Evolutionary conservation across 23 tunicate species (phyloP).

Genomic region (Ciona savignyi): DNA sequence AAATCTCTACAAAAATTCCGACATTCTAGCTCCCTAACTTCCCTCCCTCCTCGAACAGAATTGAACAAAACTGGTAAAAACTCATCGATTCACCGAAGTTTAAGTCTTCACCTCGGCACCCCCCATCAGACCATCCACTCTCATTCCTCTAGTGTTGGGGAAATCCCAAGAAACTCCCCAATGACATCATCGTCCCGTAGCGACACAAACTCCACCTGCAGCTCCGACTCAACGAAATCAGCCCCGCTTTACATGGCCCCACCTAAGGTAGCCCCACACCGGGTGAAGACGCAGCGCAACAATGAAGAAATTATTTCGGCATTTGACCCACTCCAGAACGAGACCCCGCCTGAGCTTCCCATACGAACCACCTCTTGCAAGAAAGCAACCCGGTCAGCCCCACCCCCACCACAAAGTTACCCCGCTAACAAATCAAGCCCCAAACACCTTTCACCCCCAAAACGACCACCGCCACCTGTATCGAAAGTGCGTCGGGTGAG

Average conservation of each 20-base stretch:
- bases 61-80: too few relatives aligned
- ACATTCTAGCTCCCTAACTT: too few relatives aligned
- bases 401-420: conserved; percentile 19
- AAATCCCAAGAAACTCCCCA: too few relatives aligned
- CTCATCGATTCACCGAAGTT: too few relatives aligned
- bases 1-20: too few relatives aligned
- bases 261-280: background rate
- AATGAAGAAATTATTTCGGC: background rate
- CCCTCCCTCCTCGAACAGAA: too few relatives aligned
- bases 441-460: conserved; percentile 19
- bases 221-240: background rate
- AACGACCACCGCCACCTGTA: conserved; percentile 38
- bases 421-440: background rate
- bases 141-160: too few relatives aligned
- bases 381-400: conserved; percentile 25
- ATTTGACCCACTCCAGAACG: background rate
- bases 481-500: background rate
- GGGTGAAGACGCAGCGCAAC: background rate
- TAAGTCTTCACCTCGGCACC: too few relatives aligned
- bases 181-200: too few relatives aligned
- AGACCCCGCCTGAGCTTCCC: background rate
- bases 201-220: background rate
- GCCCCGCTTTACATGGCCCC: too few relatives aligned
- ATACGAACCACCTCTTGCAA: background rate
- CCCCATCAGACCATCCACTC: too few relatives aligned